phyloP scores from a whole-genome alignment of 1,140 invertebrate genomes.

The Phenacoccus solenopsis region DNA sequence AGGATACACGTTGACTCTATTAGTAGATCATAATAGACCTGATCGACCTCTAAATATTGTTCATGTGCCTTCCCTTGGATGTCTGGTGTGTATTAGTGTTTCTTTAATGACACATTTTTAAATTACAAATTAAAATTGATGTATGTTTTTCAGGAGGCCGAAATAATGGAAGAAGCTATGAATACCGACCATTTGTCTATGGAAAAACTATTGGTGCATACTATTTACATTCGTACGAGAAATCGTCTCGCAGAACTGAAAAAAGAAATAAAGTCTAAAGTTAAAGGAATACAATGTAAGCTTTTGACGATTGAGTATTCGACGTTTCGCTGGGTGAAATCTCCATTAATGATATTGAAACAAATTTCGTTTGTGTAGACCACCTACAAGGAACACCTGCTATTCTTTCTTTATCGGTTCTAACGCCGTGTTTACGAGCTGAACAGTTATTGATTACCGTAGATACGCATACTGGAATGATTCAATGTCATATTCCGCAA shows the following conservation, averaged over 20 bases:
- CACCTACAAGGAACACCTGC: slow-evolving; percentile 69
- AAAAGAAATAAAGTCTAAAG: slow-evolving; percentile 57
- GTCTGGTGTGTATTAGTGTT: slow-evolving; percentile 37
- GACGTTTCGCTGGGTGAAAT: background rate
- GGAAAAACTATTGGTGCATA: slow-evolving; percentile 91
- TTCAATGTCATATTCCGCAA: slow-evolving; percentile 81
- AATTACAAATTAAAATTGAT: no score
- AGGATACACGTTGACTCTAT: slow-evolving; percentile 74
- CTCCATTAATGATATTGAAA: background rate
- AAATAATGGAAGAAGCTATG: slow-evolving; percentile 66
- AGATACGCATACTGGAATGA: slow-evolving; percentile 84
- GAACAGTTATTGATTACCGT: slow-evolving; percentile 85
- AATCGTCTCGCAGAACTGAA: slow-evolving; percentile 70
- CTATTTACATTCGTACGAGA: slow-evolving; percentile 82
- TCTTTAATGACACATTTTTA: background rate
- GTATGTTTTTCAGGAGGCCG: slow-evolving; percentile 41
- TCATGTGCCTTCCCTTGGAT: slow-evolving; percentile 72
- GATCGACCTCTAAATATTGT: slow-evolving; percentile 68
- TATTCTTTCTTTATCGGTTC: slow-evolving; percentile 73
- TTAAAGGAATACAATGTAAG: slow-evolving; percentile 59
- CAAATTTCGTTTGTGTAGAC: slow-evolving; percentile 34
- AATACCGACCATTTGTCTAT: slow-evolving; percentile 81
- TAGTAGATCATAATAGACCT: slow-evolving; percentile 72
- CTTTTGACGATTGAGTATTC: slow-evolving; percentile 20
- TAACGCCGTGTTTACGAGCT: slow-evolving; percentile 76